Base-by-base conservation (phyloP, 2,888 invertebrate species). In the Nebria brevicollis region DNA sequence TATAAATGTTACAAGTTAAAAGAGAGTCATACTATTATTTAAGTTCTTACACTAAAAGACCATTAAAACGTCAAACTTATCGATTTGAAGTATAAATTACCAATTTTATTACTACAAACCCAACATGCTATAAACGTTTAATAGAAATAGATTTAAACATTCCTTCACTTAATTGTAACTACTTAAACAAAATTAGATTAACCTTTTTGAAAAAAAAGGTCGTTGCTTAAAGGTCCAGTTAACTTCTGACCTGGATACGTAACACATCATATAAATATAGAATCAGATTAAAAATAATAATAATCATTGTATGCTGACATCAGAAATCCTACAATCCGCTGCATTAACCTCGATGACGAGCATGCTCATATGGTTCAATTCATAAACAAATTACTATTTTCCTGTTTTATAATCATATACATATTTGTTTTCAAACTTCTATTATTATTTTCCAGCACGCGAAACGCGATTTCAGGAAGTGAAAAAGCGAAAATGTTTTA, bases 361-460 rank as follows among this genome's bases (percentile, higher is more conserved):
- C 70, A 54, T 54, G 8, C 54, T 13, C 54, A 54, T 54, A 54
- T 54, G 54, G 72, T 26, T 72, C 41, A 64, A 70, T 77, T 77
- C 72, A 26, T 64, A 70, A 64, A 54, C 64, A 72, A 78, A 78
- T 78, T 78, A 78, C 41, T 70, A 66, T 72, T 73, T 78, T 78
- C 78, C 78, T 78, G 78, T 73, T 73, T 78, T 78, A n/a, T 73
- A 34, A 78, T 13, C 78, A 72, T 54, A 75, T 20, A 20, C 20
- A 20, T 65, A 64, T 25, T 66, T 20, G 25, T 25, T 75, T 66
- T 76, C 20, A 11, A 20, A 54, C 77, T 26, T 70, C 65, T 64
- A 72, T 34, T 41, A 72, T 77, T 70, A 77, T 34, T 34, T 4
- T 34, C 5, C 34, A 72, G 72, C 72, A 77, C 7, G 72, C 43